A percentile compares a stretch with the other conserved stretches of the same genome.
phyloP scores from a whole-genome alignment of 2,888 invertebrate genomes.

The Stramonita haemastoma region DNA sequence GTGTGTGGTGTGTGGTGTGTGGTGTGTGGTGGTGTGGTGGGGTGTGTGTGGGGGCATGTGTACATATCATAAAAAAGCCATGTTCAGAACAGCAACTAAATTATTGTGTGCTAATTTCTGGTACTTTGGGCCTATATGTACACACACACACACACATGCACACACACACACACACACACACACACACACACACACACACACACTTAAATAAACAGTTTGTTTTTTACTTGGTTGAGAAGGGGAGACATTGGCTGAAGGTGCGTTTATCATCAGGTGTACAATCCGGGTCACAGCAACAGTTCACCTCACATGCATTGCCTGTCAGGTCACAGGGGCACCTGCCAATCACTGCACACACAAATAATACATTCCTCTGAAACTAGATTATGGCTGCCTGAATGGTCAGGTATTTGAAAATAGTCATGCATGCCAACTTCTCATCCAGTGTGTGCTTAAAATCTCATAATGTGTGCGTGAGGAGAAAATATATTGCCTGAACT shows the following conservation, averaged over 20 bases:
- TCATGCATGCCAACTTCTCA: no score
- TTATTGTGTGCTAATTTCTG: no score
- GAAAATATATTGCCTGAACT: no score
- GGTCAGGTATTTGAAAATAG: no score
- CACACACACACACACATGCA: neutral
- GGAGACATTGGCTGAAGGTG: slow-evolving; percentile 82
- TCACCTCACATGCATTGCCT: slow-evolving; percentile 85
- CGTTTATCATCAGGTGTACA: slow-evolving; percentile 82
- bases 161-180: neutral
- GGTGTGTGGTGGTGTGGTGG: no score
- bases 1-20: no score
- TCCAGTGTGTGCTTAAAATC: neutral
- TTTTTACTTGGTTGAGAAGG: slow-evolving; percentile 63
- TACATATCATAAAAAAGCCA: no score
- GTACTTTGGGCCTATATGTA: neutral
- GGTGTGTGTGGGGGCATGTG: no score
- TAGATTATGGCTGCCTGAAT: neutral
- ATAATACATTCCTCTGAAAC: neutral
- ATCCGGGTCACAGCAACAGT: slow-evolving; percentile 90
- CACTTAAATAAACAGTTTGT: neutral
- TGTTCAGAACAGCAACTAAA: no score
- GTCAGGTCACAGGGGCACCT: slow-evolving; percentile 77
- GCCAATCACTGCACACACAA: slow-evolving; percentile 65
- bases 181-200: neutral
- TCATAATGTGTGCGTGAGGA: slow-evolving; percentile 9